Evolutionary conservation across 1,140 invertebrate genomes (phyloP), one percentile per base, ranked within the genome.

Genomic region (Mylabris phalerata): DNA sequence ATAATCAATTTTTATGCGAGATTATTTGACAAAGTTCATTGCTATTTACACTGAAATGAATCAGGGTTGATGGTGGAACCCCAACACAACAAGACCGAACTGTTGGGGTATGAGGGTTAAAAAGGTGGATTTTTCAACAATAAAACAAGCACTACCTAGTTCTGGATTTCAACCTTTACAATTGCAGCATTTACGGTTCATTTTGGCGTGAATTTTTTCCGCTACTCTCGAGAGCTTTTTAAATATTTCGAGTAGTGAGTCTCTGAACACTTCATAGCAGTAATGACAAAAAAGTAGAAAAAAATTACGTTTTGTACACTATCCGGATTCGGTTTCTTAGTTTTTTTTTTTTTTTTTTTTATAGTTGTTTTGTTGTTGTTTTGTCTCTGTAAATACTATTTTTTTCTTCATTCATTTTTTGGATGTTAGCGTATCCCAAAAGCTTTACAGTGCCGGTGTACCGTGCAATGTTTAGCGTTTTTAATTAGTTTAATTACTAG

Each of bases 131-230:
- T 42, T 42, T 11, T 42, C 6, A 11, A 42, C 11, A 42, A 42
- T 11, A 42, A 42, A 42, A 42, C 41, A 42, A 42, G 11, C 9
- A 42, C 9, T 9, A 6, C 11, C 11, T 10, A n/a, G 10, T 42
- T 42, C 11, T 42, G 3, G 11, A n/a, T 42, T 42, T 42, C 9
- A 42, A 38, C 43, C 38, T 48, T 55, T 39, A 45, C 46, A 47
- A 55, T 55, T 55, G 13, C 52, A 39, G 43, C 45, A 51, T 60
- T 60, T 54, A 60, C 48, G 27, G 52, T 47, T 55, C 52, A 55
- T 60, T 60, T 60, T 51, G 50, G 59, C 59, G 59, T 55, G 59
- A 60, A 60, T 60, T 60, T 55, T 54, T 50, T 42, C 42, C 51
- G 47, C 19, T 43, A 48, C 41, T 55, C 48, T 55, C 38, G 42